Conservation (phyloP, 2,888 invertebrate genomes). For the Clanis bilineata region DNA sequence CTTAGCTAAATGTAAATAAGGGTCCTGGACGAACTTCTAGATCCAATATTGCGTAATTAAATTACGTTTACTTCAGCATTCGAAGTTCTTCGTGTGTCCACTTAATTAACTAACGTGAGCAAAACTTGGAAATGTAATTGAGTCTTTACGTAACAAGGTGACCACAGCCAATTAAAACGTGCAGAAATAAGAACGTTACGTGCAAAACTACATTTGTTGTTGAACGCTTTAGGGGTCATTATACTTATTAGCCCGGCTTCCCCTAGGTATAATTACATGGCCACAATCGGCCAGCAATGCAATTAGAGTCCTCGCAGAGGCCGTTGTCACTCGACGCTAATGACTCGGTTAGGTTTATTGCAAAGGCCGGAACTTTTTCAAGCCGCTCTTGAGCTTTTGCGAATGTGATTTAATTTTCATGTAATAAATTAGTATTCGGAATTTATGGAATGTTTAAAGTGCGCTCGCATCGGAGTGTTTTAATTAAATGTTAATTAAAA, state of each 20-base stretch:
- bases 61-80: no score
- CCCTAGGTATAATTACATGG: slow-evolving; percentile 45
- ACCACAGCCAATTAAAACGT: slow-evolving; percentile 7
- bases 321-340: slow-evolving; percentile 48
- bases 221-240: slow-evolving; percentile 21
- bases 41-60: no score
- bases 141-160: neutral
- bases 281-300: slow-evolving; percentile 46
- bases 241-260: slow-evolving; percentile 39
- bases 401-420: slow-evolving; percentile 25
- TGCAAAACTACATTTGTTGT: slow-evolving; percentile 12
- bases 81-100: no score
- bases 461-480: neutral
- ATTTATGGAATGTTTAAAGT: slow-evolving; percentile 11
- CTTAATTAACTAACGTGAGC: no score
- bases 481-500: slow-evolving; percentile 14
- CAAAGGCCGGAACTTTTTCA: slow-evolving; percentile 29
- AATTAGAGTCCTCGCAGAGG: slow-evolving; percentile 47
- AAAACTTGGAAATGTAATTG: no score
- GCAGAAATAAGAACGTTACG: slow-evolving; percentile 1
- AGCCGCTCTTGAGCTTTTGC: slow-evolving; percentile 23
- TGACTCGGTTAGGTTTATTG: slow-evolving; percentile 35
- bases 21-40: no score
- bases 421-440: slow-evolving; percentile 22
- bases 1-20: no score